Evolutionary conservation across 2,113 vertebrate genomes (phyloP).

Genomic region (Smithornis capensis): DNA sequence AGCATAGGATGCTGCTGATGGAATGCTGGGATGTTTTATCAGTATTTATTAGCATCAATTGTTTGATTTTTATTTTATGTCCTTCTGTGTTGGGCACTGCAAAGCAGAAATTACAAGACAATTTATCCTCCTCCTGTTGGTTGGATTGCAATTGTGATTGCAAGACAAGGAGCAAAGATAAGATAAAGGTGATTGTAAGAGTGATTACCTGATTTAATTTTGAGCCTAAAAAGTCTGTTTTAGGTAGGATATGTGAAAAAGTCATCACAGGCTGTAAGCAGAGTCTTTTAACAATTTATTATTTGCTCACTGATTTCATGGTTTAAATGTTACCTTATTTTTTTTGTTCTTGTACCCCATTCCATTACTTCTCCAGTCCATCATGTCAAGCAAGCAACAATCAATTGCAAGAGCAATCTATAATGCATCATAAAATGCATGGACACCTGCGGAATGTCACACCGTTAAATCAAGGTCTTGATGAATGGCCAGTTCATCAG

Average conservation of each 20-base stretch:
- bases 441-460: not conserved
- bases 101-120: not conserved
- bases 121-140: not conserved
- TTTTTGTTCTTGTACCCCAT: not conserved
- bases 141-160: not conserved
- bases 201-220: not conserved
- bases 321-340: not conserved
- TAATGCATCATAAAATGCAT: not conserved
- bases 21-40: not conserved
- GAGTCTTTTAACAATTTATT: not conserved
- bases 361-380: not conserved
- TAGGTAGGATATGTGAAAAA: not conserved
- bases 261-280: not conserved
- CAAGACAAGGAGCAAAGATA: not conserved
- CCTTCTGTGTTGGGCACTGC: not conserved
- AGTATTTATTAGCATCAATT: not conserved
- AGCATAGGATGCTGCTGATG: not conserved
- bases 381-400: not conserved
- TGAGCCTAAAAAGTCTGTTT: not conserved
- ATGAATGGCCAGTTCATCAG: not conserved
- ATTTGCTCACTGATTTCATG: not conserved
- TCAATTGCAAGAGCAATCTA: not conserved
- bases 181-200: not conserved
- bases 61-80: not conserved
- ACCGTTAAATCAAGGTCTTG: not conserved